These are phyloP conservation scores for Netelia melanura DNA, from an alignment of 2,888 invertebrate genomes.

Conservation along the genomic window DNA sequence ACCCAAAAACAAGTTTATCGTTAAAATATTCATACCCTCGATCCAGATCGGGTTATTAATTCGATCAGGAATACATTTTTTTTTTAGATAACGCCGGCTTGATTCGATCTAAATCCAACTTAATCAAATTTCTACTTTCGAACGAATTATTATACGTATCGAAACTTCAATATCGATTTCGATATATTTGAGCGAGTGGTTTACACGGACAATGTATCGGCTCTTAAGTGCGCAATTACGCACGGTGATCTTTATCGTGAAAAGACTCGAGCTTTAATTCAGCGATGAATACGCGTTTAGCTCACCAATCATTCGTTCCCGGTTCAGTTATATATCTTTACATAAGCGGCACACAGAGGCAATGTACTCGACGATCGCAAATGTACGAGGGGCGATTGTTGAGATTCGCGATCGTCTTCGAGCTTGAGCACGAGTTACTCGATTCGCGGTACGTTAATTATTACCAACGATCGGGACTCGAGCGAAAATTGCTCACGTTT, in stretches of 20 bases:
- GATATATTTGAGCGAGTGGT: not conserved
- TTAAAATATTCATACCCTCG: too few species aligned
- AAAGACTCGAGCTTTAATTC: constrained; percentile 15
- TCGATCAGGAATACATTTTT: too few species aligned
- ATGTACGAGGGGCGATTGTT: constrained; percentile 46
- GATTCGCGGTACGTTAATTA: constrained; percentile 57
- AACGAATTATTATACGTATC: too few species aligned
- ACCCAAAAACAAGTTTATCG: not conserved
- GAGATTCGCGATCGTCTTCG: constrained; percentile 48
- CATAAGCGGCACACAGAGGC: constrained; percentile 1
- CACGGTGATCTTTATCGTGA: constrained; percentile 49
- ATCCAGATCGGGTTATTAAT: too few species aligned
- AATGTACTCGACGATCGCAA: constrained; percentile 21
- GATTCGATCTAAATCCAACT: too few species aligned
- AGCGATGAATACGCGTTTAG: constrained; percentile 33
- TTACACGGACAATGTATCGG: not conserved
- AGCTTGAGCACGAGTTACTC: constrained; percentile 28
- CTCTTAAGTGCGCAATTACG: constrained; percentile 30
- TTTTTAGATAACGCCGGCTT: too few species aligned
- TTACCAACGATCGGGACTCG: constrained; percentile 18
- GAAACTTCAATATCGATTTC: constrained; percentile 2
- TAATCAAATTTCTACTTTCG: too few species aligned
- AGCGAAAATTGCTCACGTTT: constrained; percentile 10
- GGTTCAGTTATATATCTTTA: constrained; percentile 16
- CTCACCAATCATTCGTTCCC: constrained; percentile 44